Percentiles rank a stretch among this genome's conserved stretches.
phyloP scores from a whole-genome alignment of 1,140 invertebrate genomes.

The Yoshiicerus persimilis region DNA sequence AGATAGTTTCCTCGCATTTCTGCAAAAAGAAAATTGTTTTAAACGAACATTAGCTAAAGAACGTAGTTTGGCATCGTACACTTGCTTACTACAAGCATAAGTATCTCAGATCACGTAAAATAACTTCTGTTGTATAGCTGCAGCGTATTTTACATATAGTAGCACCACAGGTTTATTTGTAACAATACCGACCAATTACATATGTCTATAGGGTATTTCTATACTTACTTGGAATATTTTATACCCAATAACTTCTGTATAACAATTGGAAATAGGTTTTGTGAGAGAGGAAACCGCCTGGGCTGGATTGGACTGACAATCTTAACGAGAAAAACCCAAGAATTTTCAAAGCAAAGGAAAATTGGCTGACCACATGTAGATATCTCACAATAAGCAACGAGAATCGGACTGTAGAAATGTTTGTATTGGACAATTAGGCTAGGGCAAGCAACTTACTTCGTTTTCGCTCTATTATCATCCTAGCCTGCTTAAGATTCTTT shows the following conservation, averaged over 20 bases:
- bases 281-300: background rate
- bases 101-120: background rate
- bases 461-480: background rate
- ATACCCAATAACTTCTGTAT: background rate
- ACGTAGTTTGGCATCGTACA: background rate
- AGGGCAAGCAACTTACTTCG: background rate
- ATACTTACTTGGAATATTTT: background rate
- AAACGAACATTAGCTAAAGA: background rate
- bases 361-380: conserved; percentile 5
- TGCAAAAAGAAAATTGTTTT: background rate
- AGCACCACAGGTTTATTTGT: no score
- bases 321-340: background rate
- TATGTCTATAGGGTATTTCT: background rate
- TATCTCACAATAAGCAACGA: background rate
- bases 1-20: background rate
- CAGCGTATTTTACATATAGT: no score
- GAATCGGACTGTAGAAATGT: background rate
- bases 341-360: background rate
- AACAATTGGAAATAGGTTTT: background rate
- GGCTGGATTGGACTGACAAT: no score
- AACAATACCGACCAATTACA: no score
- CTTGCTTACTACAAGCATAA: background rate
- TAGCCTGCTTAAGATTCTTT: background rate
- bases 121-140: no score
- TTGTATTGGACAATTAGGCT: conserved; percentile 4